Evolutionary conservation across 1,140 invertebrate species (phyloP).

Genomic region (Pentalonia nigronervosa): DNA sequence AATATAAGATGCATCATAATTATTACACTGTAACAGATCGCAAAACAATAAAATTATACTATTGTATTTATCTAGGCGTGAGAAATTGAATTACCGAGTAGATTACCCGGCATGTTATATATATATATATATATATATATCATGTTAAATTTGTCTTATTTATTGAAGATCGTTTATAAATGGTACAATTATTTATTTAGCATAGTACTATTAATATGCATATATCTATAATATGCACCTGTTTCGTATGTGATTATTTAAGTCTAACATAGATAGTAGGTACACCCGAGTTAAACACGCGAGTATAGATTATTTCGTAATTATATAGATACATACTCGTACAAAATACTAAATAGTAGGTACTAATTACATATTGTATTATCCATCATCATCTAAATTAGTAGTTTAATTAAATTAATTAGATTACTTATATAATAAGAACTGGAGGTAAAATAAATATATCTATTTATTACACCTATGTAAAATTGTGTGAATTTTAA

Average conservation of each 20-base stretch:
- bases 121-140: too few species aligned
- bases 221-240: too few species aligned
- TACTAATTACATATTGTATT: background rate
- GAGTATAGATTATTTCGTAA: background rate
- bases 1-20: background rate
- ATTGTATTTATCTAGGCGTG: background rate
- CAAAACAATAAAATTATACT: background rate
- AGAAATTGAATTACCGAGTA: background rate
- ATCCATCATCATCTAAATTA: background rate
- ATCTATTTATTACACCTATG: too few species aligned
- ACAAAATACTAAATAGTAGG: background rate
- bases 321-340: background rate
- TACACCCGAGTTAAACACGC: background rate
- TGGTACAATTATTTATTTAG: background rate
- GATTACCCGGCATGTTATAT: background rate
- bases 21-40: background rate
- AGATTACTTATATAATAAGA: background rate
- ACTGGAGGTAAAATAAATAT: background rate
- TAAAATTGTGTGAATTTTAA: too few species aligned
- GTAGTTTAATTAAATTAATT: background rate
- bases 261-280: background rate
- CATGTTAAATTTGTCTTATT: background rate
- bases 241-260: background rate
- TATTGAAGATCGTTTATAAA: background rate
- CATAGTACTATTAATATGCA: background rate